These are phyloP conservation scores for Limnothrissa miodon DNA, from an alignment of 2,113 vertebrate genomes.

Conservation along the genomic window DNA sequence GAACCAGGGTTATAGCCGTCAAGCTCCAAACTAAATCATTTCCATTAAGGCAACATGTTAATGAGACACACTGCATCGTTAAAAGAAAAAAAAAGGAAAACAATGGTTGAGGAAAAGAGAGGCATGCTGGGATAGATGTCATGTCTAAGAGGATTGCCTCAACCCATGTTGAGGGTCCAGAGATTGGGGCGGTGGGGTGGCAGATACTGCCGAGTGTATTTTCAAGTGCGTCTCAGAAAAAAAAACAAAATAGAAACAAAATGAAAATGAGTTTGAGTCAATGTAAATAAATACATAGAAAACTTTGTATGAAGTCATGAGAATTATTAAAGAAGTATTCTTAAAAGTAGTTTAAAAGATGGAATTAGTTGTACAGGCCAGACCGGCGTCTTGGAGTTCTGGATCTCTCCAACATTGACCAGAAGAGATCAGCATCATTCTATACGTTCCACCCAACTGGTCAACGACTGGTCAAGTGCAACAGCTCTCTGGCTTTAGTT, in stretches of 20 bases:
- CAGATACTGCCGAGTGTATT: not conserved
- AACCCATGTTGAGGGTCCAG: not conserved
- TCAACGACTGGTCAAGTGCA: not conserved
- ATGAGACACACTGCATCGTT: conserved; percentile 41
- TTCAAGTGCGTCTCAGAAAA: not conserved
- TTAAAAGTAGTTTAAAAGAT: conserved; percentile 3
- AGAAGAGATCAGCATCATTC: not conserved
- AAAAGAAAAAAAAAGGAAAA: conserved; percentile 34
- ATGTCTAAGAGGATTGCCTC: not conserved
- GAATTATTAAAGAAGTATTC: not conserved
- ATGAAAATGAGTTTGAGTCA: not conserved
- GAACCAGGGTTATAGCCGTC: not conserved
- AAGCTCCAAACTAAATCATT: conserved; percentile 14
- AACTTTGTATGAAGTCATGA: conserved; percentile 5
- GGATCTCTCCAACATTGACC: not conserved
- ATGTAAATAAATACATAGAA: conserved; percentile 12
- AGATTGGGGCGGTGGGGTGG: too few species aligned
- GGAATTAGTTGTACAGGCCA: not conserved
- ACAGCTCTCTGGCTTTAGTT: conserved; percentile 5
- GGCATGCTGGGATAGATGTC: not conserved
- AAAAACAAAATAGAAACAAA: not conserved
- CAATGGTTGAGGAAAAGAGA: conserved; percentile 33
- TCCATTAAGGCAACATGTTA: conserved; percentile 73
- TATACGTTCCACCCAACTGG: not conserved
- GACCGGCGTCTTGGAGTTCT: not conserved